Conservation (phyloP, 2,113 vertebrate genomes). For the Barnardius zonarius region DNA sequence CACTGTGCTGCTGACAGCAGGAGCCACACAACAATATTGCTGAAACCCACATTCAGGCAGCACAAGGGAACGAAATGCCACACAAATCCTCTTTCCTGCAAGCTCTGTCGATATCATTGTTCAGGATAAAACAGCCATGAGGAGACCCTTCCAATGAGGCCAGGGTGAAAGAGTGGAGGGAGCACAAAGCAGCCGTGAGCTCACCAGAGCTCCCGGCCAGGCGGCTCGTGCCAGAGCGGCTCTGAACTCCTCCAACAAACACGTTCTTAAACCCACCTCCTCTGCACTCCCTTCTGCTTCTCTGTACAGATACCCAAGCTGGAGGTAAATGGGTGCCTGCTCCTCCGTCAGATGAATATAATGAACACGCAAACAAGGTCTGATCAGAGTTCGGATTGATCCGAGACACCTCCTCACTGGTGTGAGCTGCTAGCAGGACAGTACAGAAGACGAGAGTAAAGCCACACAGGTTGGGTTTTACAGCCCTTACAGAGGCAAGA, state of each 20-base stretch:
- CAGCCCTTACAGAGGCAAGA: background rate
- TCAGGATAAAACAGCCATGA: slow-evolving; percentile 14
- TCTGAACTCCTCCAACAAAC: background rate
- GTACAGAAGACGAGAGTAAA: rapidly evolving
- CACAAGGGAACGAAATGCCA: slow-evolving; percentile 53
- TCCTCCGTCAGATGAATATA: background rate
- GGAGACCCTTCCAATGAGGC: slow-evolving; percentile 1
- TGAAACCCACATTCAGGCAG: slow-evolving; percentile 43
- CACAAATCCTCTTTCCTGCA: slow-evolving; percentile 68
- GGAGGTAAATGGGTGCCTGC: background rate
- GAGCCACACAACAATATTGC: slow-evolving; percentile 29
- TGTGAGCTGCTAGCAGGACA: background rate
- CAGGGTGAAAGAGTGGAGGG: background rate
- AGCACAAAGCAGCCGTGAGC: slow-evolving; percentile 31
- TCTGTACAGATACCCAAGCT: background rate
- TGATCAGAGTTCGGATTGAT: background rate
- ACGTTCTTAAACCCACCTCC: background rate
- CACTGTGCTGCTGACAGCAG: slow-evolving; percentile 34
- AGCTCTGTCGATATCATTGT: slow-evolving; percentile 57
- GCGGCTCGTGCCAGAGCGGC: rapidly evolving
- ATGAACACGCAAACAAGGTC: background rate
- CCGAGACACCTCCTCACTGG: rapidly evolving
- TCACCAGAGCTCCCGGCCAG: background rate
- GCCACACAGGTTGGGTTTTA: background rate
- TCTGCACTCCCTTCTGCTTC: background rate